Evolutionary conservation across 2,797 vertebrate genomes (phyloP).

Genomic region (Pseudopleuronectes americanus): DNA sequence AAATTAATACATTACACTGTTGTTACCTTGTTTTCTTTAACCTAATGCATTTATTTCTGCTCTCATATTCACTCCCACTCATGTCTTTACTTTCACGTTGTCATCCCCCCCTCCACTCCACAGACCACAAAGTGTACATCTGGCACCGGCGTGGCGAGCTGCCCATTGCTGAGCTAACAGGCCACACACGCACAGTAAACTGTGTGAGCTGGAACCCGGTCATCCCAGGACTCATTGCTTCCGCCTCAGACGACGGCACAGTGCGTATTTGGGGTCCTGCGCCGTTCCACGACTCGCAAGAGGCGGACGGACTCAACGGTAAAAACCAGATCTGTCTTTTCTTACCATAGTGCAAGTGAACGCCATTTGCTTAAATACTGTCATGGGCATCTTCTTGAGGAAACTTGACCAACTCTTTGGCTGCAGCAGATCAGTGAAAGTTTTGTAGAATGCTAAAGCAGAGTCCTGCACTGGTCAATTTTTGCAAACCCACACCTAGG

Average conservation of each 20-base stretch:
- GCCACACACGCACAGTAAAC: conserved; percentile 98
- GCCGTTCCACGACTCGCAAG: conserved; percentile 93
- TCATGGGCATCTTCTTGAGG: not conserved
- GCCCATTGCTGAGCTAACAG: conserved; percentile 97
- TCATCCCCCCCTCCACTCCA: not conserved
- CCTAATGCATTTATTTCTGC: not conserved
- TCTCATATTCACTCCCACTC: not conserved
- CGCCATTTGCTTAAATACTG: not conserved
- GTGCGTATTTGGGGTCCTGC: conserved; percentile 99
- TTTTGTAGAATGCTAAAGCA: not conserved
- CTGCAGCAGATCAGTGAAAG: no score
- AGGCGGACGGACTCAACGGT: conserved; percentile 90
- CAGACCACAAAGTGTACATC: conserved; percentile 99
- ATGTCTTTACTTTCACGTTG: not conserved
- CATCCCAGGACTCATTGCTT: conserved; percentile 97
- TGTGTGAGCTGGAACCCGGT: conserved; percentile 99
- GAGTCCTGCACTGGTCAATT: no score
- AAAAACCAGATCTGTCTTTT: conserved; percentile 21
- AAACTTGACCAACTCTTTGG: no score
- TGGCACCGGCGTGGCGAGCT: conserved; percentile 98
- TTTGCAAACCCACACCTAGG: no score
- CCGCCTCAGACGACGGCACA: conserved; percentile 97
- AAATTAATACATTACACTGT: not conserved
- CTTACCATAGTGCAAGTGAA: not conserved
- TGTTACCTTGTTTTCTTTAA: not conserved